Percentiles rank a stretch among this genome's conserved stretches.
Evolutionary conservation across 2,113 vertebrate species (phyloP).

Genomic region (Thamnaconus septentrionalis): DNA sequence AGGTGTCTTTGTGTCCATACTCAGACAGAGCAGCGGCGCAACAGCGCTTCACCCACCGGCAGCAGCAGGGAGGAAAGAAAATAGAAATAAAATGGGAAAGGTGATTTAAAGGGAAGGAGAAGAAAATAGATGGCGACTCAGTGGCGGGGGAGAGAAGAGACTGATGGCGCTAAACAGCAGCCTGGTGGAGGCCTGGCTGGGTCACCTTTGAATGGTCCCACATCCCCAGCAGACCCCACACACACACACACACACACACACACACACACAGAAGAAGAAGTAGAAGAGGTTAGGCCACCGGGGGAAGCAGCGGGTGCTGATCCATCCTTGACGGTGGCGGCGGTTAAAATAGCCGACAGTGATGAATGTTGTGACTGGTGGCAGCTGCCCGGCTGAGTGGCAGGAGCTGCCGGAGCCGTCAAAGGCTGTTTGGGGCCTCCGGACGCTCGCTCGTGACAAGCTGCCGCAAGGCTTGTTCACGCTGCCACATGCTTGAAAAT

Average conservation of each 20-base stretch:
- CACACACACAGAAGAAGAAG: too few species aligned
- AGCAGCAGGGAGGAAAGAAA: neutral
- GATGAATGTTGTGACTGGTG: slow-evolving; percentile 40
- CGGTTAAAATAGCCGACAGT: too few species aligned
- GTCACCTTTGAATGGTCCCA: slow-evolving; percentile 38
- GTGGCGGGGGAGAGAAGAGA: neutral
- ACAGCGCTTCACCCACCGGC: too few species aligned
- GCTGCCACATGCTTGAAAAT: neutral
- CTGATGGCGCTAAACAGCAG: slow-evolving; percentile 9
- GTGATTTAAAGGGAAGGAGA: too few species aligned
- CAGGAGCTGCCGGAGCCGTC: slow-evolving; percentile 29
- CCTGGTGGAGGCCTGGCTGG: slow-evolving; percentile 32
- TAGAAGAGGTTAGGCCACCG: too few species aligned
- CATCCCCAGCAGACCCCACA: slow-evolving; percentile 16
- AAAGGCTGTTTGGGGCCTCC: neutral
- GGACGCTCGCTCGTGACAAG: too few species aligned
- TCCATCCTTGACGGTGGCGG: too few species aligned
- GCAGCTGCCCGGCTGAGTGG: slow-evolving; percentile 33
- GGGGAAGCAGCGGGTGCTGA: too few species aligned
- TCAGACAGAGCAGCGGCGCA: too few species aligned
- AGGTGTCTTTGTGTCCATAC: too few species aligned
- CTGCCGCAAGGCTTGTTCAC: neutral
- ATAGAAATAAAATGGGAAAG: slow-evolving; percentile 18
- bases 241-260: too few species aligned
- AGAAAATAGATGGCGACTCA: too few species aligned